These are phyloP conservation scores for Tenebrosternarchus preto DNA, from an alignment of 2,113 vertebrate genomes.

Conservation along the genomic window DNA sequence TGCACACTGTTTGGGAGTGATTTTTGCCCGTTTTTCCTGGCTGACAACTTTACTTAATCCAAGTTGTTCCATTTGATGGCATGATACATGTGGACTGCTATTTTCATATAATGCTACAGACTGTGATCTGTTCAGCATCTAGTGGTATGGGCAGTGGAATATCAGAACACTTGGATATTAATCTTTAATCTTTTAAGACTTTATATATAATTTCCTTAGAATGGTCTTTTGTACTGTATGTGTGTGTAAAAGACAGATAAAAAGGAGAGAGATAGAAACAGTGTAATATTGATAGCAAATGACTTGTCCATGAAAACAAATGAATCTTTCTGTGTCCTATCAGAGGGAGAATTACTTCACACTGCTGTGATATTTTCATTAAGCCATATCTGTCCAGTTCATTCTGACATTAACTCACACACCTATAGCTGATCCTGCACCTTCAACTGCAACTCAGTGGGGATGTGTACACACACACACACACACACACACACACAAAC, in stretches of 20 bases:
- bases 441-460: constrained; percentile 15
- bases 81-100: too few relatives aligned
- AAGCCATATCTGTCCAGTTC: constrained; percentile 63
- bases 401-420: constrained; percentile 35
- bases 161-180: too few relatives aligned
- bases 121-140: too few relatives aligned
- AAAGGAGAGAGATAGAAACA: background rate
- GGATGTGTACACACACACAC: background rate
- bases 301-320: constrained; percentile 58
- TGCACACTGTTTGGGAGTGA: too few relatives aligned
- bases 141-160: too few relatives aligned
- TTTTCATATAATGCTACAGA: too few relatives aligned
- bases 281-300: constrained; percentile 22
- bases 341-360: constrained; percentile 61
- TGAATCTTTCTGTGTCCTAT: constrained; percentile 54
- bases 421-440: constrained; percentile 26
- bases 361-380: constrained; percentile 62
- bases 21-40: too few relatives aligned
- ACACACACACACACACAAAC: background rate
- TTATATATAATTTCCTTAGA: background rate
- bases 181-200: too few relatives aligned
- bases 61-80: too few relatives aligned
- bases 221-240: background rate
- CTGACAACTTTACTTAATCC: too few relatives aligned
- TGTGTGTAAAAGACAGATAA: background rate